phyloP scores from a whole-genome alignment of 2,888 invertebrate species.

The Diadegma fenestrale region DNA sequence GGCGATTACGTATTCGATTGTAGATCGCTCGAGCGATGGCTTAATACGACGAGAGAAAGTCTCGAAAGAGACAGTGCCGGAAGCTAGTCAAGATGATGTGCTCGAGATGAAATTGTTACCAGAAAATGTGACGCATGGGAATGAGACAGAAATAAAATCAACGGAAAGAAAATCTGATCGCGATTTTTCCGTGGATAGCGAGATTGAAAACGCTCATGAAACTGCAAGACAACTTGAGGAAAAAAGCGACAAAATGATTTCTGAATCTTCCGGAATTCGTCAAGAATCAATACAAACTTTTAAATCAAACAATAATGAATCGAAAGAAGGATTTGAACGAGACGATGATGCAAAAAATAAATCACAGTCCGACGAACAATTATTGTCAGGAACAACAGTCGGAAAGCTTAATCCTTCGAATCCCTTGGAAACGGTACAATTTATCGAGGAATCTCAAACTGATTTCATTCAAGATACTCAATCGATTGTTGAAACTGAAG shows the following conservation, averaged over 20 bases:
- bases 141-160: not conserved
- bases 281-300: conserved; percentile 16
- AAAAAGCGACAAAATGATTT: not conserved
- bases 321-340: not conserved
- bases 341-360: not conserved
- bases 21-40: conserved; percentile 45
- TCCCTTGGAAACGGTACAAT: not conserved
- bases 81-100: conserved; percentile 44
- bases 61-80: conserved; percentile 45
- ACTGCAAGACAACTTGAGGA: not conserved
- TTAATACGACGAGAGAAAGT: conserved; percentile 57
- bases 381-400: not conserved
- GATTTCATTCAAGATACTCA: not conserved
- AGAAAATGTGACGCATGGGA: conserved; percentile 15
- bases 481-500: not conserved
- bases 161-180: conserved; percentile 20
- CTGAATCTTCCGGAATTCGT: not conserved
- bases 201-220: not conserved
- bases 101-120: conserved; percentile 42
- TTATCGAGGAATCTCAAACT: not conserved
- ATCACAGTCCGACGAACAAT: not conserved
- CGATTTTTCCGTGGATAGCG: conserved; percentile 19
- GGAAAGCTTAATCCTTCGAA: not conserved
- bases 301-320: not conserved
- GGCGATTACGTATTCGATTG: conserved; percentile 59